These are phyloP conservation scores for Halcyon chelicuti DNA, from an alignment of 2,797 vertebrate species.

Conservation along the genomic window DNA sequence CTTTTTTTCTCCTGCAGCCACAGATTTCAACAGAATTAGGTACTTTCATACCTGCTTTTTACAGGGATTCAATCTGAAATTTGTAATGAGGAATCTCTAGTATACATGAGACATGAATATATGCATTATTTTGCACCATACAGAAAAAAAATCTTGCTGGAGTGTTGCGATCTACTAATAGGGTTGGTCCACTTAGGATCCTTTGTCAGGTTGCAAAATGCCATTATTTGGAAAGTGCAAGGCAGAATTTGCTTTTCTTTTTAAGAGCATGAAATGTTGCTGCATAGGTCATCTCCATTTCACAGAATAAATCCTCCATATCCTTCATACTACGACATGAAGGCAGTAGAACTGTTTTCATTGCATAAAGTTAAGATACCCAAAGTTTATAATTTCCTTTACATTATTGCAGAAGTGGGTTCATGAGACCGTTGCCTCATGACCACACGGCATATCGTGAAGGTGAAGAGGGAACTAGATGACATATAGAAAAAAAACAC, in stretches of 20 bases:
- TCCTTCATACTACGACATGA: neutral
- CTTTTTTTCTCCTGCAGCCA: neutral
- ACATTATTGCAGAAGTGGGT: neutral
- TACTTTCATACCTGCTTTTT: neutral
- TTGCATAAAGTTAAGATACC: neutral
- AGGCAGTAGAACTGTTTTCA: neutral
- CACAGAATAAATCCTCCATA: neutral
- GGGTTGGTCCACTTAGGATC: neutral
- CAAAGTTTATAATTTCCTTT: neutral
- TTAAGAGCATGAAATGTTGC: neutral
- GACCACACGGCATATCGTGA: neutral
- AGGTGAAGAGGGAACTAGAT: constrained; percentile 84
- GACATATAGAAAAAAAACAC: constrained; percentile 80
- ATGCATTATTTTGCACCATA: neutral
- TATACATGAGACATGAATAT: neutral
- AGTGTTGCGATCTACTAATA: constrained; percentile 1
- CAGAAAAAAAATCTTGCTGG: neutral
- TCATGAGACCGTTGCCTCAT: neutral
- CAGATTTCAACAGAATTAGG: neutral
- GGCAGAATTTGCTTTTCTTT: neutral
- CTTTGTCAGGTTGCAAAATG: constrained; percentile 19
- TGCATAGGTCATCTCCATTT: neutral
- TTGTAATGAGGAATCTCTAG: neutral
- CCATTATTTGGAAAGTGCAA: neutral
- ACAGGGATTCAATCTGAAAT: constrained; percentile 43